Percentiles rank a stretch among this genome's conserved stretches.
phyloP scores from a whole-genome alignment of 1,140 invertebrate genomes.

The Hestina assimilis region DNA sequence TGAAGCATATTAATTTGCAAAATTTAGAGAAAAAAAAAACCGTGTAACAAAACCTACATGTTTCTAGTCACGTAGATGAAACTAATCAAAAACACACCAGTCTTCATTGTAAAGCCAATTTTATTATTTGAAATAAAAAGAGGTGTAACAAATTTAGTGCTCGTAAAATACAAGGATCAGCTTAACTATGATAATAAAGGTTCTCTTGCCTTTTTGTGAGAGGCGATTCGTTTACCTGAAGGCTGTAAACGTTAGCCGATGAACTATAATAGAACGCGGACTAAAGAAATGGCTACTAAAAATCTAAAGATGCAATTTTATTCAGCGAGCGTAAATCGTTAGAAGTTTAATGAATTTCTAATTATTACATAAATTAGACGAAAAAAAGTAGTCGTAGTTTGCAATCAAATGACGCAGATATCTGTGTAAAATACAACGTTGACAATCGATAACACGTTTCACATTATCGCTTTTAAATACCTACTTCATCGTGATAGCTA shows the following conservation, averaged over 20 bases:
- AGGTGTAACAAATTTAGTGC: conserved; percentile 37
- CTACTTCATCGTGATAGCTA: conserved; percentile 35
- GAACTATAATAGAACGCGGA: neutral
- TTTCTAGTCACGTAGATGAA: conserved; percentile 30
- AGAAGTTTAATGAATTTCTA: conserved; percentile 15
- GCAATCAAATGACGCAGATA: conserved; percentile 15
- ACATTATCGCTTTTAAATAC: conserved; percentile 50
- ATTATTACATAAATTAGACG: conserved; percentile 1
- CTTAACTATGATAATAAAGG: conserved; percentile 5
- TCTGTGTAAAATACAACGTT: conserved; percentile 18
- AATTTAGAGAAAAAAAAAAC: conserved; percentile 8
- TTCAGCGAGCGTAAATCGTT: neutral
- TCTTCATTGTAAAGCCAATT: conserved; percentile 13
- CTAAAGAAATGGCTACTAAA: neutral
- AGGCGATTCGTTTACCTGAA: neutral
- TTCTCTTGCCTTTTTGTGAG: neutral
- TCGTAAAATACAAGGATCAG: conserved; percentile 22
- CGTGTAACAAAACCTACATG: conserved; percentile 30
- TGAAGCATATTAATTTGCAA: neutral
- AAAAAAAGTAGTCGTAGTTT: conserved; percentile 2
- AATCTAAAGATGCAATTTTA: conserved; percentile 10
- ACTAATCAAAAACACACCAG: conserved; percentile 7
- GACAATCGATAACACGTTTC: conserved; percentile 41
- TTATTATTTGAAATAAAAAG: conserved; percentile 31
- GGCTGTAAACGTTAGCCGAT: neutral